Conservation (phyloP, 2,797 vertebrate genomes). For the Falco columbarius region DNA sequence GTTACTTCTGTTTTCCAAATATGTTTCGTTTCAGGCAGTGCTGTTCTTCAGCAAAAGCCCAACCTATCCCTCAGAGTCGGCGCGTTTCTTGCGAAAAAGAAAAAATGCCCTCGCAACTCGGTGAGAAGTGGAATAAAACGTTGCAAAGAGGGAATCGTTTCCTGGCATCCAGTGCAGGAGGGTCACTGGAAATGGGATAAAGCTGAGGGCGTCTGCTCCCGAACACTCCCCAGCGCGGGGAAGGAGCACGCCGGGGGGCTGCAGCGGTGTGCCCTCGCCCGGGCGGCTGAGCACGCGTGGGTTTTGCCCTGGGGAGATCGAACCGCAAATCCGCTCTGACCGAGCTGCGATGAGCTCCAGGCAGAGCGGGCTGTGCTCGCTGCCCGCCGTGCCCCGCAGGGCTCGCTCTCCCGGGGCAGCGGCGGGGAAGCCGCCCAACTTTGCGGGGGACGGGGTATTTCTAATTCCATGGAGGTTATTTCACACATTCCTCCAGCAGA, state of each 20-base stretch:
- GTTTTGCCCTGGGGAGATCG: not conserved
- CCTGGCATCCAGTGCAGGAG: not conserved
- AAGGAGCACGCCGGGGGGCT: not conserved
- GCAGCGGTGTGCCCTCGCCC: not conserved
- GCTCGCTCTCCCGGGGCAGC: not conserved
- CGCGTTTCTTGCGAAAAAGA: not conserved
- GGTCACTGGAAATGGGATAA: not conserved
- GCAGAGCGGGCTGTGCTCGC: not conserved
- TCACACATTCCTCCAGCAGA: not conserved
- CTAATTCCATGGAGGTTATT: not conserved
- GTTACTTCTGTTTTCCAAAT: not conserved
- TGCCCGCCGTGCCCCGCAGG: not conserved
- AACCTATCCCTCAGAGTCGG: rapidly evolving
- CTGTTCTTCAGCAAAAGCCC: not conserved
- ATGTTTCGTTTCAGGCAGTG: not conserved
- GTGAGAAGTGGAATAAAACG: not conserved
- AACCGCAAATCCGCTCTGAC: not conserved
- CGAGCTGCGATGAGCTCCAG: not conserved
- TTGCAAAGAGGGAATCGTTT: not conserved
- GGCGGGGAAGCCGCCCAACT: not conserved
- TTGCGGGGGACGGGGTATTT: rapidly evolving
- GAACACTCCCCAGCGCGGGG: rapidly evolving
- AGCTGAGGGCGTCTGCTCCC: not conserved
- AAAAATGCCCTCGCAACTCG: rapidly evolving
- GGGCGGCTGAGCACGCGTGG: rapidly evolving